Base-by-base conservation (phyloP, 2,888 invertebrate genomes). In the Stenolophus ochropezus region DNA sequence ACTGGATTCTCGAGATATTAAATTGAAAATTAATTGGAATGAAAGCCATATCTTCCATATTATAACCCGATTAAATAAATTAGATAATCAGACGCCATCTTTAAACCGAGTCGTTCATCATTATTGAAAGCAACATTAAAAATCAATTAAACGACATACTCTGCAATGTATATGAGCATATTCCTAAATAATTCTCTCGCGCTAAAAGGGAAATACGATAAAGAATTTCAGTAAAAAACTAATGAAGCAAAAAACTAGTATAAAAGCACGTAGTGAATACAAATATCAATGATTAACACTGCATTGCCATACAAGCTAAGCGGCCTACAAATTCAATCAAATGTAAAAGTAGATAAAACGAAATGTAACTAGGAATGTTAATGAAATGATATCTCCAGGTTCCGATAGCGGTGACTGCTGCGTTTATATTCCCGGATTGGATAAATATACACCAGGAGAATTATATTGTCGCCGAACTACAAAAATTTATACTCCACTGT, bases 321-420 rank as follows among this genome's bases (percentile, higher is more conserved):
- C 58, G 76, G 58, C 58, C 76, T 76, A 76, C 56, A 76, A 76
- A 77, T 77, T 77, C 61, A 77, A 77, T 77, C 77, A 77, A 77
- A 77, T 77, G 77, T 77, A 77, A 77, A 77, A 77, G 77, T 65
- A 65, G 77, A 77, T 77, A 77, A 76, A 61, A 27, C 75, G 18
- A 53, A 75, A 77, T 77, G 77, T 77, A 61, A 61, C 61, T 77
- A 65, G 77, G 77, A 77, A 77, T 77, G 77, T 77, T 77, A 77
- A 77, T 77, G 77, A 77, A 77, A 77, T 77, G 77, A 65, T 77
- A 77, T 47, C 77, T 77, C 61, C 20, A 76, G 76, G 25, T 25
- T 20, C n/a, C 21, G 77, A 77, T 77, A 77, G 58, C 77, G 58
- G 61, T 47, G 4, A 21, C 14, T 23, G 23, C 2, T 20, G 23